Evolutionary conservation across 2,888 invertebrate genomes (phyloP), one percentile per base, ranked within the genome.

Genomic region (Andrena praecox): DNA sequence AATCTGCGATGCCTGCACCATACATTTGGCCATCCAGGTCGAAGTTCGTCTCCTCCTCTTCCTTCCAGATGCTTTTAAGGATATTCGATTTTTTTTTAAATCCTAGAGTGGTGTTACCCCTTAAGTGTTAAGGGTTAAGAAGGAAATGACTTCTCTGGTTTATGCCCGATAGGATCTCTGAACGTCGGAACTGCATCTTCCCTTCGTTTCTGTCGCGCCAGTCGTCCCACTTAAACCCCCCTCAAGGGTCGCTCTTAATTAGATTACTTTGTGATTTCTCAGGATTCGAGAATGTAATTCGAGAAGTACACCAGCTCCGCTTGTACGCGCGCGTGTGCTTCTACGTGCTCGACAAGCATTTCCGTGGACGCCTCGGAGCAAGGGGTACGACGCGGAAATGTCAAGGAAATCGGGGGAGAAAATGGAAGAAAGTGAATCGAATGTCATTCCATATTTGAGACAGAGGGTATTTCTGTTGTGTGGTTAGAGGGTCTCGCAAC

Each of bases 381-480:
- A 2, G 10, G 6, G 12, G 7, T 10, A 33, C 10, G 42, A 12
- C 12, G 16, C 8, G 2, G 16, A 66, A 71, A 73, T 67, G 35
- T 42, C 35, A 24, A 29, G 35, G 50, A 72, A 60, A 35, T 2
- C 0, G 3, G 27, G 12, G 4, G 20, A 7, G 27, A 52, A 31
- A 12, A 24, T 62, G 20, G 5, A 33, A 10, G 24, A 10, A 20
- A n/a, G 3, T 29, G 20, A 62, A 66, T 67, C 52, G n/a, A 73
- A 73, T 52, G 42, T 35, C 56, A 42, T 77, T 71, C 33, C n/a
- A 24, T 33, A 59, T 64, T 24, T 33, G 8, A 64, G 62, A 16
- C 16, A 20, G 31, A 42, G 54, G 27, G 16, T 48, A 48, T 60
- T 70, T 70, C 29, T 59, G 42, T 7, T 35, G 64, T 16, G 2